Conservation (phyloP, 2,888 invertebrate genomes). For the Petrolisthes cinctipes region DNA sequence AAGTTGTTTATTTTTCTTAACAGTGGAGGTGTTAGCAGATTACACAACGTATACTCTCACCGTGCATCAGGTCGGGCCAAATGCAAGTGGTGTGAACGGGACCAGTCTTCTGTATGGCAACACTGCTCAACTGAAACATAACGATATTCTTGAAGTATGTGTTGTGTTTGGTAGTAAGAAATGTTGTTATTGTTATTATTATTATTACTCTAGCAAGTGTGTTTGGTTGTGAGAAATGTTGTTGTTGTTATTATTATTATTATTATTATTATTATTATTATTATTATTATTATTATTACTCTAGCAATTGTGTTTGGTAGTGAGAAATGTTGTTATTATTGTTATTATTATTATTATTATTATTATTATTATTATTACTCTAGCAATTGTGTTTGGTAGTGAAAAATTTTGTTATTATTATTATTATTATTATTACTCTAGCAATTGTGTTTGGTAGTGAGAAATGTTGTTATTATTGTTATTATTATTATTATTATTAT, state of each 20-base stretch:
- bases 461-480: too few relatives aligned
- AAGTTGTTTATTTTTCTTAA: not conserved
- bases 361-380: too few relatives aligned
- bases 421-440: too few relatives aligned
- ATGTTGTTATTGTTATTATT: not conserved
- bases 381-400: too few relatives aligned
- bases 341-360: too few relatives aligned
- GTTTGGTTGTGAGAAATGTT: not conserved
- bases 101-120: conserved; percentile 19
- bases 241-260: not conserved
- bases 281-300: conserved; percentile 1
- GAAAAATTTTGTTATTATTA: too few relatives aligned
- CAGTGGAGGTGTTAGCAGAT: conserved; percentile 52
- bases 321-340: not conserved
- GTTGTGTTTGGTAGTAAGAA: not conserved
- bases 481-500: too few relatives aligned
- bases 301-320: too few relatives aligned
- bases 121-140: conserved; percentile 38
- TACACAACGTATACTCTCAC: conserved; percentile 39
- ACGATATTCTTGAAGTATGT: conserved; percentile 49
- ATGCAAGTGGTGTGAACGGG: conserved; percentile 33
- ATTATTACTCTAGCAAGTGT: not conserved
- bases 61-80: conserved; percentile 39
- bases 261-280: not conserved
- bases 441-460: too few relatives aligned